Conservation (phyloP, 2,113 vertebrate genomes). For the Blennius ocellaris region DNA sequence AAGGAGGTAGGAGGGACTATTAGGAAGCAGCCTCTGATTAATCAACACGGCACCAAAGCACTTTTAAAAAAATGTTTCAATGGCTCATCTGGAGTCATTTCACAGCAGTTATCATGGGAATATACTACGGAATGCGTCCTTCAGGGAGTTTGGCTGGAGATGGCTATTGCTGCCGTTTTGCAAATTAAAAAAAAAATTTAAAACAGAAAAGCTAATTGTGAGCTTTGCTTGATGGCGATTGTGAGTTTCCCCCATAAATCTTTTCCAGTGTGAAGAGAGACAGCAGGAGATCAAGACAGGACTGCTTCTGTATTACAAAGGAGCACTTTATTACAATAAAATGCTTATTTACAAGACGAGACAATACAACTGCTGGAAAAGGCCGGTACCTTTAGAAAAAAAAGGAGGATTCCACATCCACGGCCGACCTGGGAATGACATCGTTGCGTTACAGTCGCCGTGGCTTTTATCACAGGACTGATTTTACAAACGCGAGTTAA, state of each 20-base stretch:
- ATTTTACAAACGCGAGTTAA: slow-evolving; percentile 7
- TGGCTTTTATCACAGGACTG: slow-evolving; percentile 36
- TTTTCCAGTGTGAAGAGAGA: too few relatives aligned
- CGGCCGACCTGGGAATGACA: slow-evolving; percentile 41
- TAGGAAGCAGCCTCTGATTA: too few relatives aligned
- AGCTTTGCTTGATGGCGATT: too few relatives aligned
- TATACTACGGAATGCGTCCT: slow-evolving; percentile 66
- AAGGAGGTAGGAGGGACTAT: too few relatives aligned
- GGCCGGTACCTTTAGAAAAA: slow-evolving; percentile 75
- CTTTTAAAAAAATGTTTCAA: too few relatives aligned
- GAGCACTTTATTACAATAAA: slow-evolving; percentile 85
- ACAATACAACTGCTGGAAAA: slow-evolving; percentile 65
- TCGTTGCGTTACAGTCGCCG: slow-evolving; percentile 25
- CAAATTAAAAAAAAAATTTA: too few relatives aligned
- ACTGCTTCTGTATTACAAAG: slow-evolving; percentile 63
- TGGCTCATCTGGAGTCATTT: too few relatives aligned
- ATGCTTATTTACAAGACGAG: slow-evolving; percentile 82
- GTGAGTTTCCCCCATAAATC: too few relatives aligned
- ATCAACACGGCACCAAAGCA: too few relatives aligned
- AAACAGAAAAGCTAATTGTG: too few relatives aligned
- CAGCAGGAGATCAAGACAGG: slow-evolving; percentile 8
- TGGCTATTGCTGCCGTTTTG: slow-evolving; percentile 53
- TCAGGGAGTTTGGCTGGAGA: slow-evolving; percentile 59
- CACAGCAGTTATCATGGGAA: too few relatives aligned
- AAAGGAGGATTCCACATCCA: slow-evolving; percentile 39